Evolutionary conservation across 2,888 invertebrate genomes (phyloP).

Genomic region (Pomacea canaliculata): DNA sequence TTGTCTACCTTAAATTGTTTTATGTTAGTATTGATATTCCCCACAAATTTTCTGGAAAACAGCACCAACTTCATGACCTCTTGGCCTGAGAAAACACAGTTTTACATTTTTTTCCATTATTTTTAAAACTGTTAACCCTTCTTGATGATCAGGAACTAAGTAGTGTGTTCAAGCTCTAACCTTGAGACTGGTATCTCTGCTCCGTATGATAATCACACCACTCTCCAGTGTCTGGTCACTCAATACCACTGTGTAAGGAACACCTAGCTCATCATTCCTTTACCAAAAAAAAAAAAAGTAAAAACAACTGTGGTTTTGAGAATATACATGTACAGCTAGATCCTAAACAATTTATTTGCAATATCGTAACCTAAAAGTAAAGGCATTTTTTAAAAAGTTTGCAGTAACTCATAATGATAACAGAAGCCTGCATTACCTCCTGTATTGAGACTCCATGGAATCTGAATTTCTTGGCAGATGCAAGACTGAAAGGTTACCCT

Average conservation of each 20-base stretch:
- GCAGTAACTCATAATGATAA: background rate
- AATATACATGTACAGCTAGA: no score
- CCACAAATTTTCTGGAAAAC: no score
- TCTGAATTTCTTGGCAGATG: conserved; percentile 36
- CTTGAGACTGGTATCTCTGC: conserved; percentile 75
- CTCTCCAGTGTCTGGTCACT: conserved; percentile 78
- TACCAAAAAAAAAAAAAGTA: conserved; percentile 8
- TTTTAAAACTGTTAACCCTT: no score
- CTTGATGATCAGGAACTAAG: no score
- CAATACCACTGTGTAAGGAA: conserved; percentile 82
- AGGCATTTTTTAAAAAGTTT: no score
- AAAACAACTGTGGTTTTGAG: background rate
- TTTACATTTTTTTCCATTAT: no score
- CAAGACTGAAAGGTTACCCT: conserved; percentile 46
- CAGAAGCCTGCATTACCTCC: conserved; percentile 34
- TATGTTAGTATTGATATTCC: no score
- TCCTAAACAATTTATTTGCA: no score
- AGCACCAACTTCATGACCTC: no score
- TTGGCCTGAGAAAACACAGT: no score
- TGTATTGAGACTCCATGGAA: conserved; percentile 41
- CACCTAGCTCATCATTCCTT: conserved; percentile 76
- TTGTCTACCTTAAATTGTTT: no score
- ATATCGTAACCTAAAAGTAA: no score
- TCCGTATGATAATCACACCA: conserved; percentile 77
- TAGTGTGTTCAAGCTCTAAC: conserved; percentile 67